A percentile compares a stretch with the other conserved stretches of the same genome.
Evolutionary conservation across 2,888 invertebrate species (phyloP).

Genomic region (Carterocephalus palaemon): DNA sequence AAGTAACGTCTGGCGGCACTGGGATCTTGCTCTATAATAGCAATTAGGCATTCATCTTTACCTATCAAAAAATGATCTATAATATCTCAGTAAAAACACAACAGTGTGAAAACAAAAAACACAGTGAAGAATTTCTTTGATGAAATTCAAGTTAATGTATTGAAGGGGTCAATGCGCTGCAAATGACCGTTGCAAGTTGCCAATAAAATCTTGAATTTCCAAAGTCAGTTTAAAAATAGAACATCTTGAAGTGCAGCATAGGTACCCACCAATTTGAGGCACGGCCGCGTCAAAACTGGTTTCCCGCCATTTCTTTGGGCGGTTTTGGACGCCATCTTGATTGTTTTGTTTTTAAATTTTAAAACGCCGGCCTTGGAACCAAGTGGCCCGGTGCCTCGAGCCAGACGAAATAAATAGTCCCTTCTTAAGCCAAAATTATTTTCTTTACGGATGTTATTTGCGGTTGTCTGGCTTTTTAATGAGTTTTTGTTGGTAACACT

Average conservation of each 20-base stretch:
- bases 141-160: background rate
- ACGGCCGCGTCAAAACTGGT: constrained; percentile 38
- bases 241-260: constrained; percentile 38
- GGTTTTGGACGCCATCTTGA: constrained; percentile 42
- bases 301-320: constrained; percentile 19
- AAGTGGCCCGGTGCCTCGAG: constrained; percentile 53
- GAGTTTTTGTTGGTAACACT: constrained; percentile 28
- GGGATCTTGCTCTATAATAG: no score
- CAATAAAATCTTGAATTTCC: constrained; percentile 13
- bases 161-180: no score
- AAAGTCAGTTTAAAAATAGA: constrained; percentile 25
- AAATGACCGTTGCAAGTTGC: no score
- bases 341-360: constrained; percentile 46
- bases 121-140: background rate
- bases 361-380: constrained; percentile 55
- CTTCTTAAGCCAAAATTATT: constrained; percentile 40
- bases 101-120: no score
- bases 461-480: constrained; percentile 39
- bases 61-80: no score
- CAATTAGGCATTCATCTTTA: no score
- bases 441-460: constrained; percentile 44
- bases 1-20: no score
- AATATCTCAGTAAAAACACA: no score
- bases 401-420: constrained; percentile 39
- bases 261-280: constrained; percentile 32